Evolutionary conservation across 2,888 invertebrate genomes (phyloP).

Genomic region (Drosophila cracens): DNA sequence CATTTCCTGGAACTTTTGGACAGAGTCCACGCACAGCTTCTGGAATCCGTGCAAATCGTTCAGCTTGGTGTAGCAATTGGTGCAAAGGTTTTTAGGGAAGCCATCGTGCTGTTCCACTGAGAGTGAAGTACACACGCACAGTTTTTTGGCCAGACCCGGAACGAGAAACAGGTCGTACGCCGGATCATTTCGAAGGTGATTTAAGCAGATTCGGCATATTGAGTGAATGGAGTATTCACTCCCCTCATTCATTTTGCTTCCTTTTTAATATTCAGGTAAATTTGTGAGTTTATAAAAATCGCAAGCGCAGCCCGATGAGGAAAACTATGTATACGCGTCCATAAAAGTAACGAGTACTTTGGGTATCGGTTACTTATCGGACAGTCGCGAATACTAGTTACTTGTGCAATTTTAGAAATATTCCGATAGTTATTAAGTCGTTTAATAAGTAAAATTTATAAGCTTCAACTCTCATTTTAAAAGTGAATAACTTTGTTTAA

Average conservation of each 20-base stretch:
- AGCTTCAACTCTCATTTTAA: background rate
- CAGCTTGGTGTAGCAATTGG: constrained; percentile 69
- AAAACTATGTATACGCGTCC: constrained; percentile 62
- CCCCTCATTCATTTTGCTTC: constrained; percentile 53
- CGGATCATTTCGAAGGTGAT: constrained; percentile 64
- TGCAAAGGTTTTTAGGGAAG: constrained; percentile 79
- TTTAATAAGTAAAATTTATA: background rate
- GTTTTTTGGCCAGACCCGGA: constrained; percentile 79
- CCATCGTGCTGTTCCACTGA: constrained; percentile 81
- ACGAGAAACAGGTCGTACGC: constrained; percentile 74
- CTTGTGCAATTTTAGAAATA: background rate
- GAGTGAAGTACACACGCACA: constrained; percentile 80
- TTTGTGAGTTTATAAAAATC: constrained; percentile 13
- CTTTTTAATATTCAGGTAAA: constrained; percentile 6
- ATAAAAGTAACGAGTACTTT: constrained; percentile 45
- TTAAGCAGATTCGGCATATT: constrained; percentile 82
- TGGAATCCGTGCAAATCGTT: constrained; percentile 81
- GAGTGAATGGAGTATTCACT: constrained; percentile 68
- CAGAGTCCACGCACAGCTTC: constrained; percentile 76
- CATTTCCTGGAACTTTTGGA: constrained; percentile 76
- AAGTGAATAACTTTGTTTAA: background rate
- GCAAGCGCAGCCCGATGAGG: constrained; percentile 33
- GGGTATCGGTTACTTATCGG: constrained; percentile 43
- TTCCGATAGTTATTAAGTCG: constrained; percentile 6
- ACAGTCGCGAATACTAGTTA: constrained; percentile 33